These are phyloP conservation scores for Gasterosteus aculeatus DNA, from an alignment of 2,113 vertebrate genomes.

Conservation along the genomic window DNA sequence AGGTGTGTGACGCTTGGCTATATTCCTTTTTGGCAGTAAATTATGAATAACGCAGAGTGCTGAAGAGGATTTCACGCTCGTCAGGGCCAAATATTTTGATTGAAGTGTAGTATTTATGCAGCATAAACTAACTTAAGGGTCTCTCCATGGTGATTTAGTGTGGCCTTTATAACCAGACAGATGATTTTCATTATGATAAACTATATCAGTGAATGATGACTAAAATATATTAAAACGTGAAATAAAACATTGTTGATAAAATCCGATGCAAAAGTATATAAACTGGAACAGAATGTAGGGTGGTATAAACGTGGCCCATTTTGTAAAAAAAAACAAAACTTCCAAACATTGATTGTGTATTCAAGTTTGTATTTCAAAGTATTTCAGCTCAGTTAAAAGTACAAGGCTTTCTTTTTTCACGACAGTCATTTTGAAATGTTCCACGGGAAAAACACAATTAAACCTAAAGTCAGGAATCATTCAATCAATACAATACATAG, in stretches of 20 bases:
- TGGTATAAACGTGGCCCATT: not conserved
- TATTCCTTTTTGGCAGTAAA: not conserved
- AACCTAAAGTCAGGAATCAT: conserved; percentile 8
- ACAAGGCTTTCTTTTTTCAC: too few relatives aligned
- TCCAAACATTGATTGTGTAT: not conserved
- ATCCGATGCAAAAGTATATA: not conserved
- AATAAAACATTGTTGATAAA: not conserved
- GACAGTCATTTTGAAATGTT: not conserved
- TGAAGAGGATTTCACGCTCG: not conserved
- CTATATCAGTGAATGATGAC: not conserved
- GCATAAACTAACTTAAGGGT: not conserved
- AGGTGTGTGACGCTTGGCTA: not conserved
- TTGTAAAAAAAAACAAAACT: not conserved
- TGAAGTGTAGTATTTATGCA: not conserved
- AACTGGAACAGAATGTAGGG: not conserved
- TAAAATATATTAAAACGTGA: not conserved
- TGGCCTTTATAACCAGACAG: not conserved
- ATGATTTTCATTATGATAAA: not conserved
- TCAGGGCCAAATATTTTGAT: not conserved
- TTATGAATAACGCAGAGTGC: not conserved
- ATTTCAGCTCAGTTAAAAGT: not conserved
- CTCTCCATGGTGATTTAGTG: not conserved
- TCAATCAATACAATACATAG: not conserved
- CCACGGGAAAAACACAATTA: not conserved
- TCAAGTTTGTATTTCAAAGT: not conserved